These are phyloP conservation scores for Holothuria glaberrima DNA, from an alignment of 35 echinoderm and acorn worm genomes.

Conservation along the genomic window DNA sequence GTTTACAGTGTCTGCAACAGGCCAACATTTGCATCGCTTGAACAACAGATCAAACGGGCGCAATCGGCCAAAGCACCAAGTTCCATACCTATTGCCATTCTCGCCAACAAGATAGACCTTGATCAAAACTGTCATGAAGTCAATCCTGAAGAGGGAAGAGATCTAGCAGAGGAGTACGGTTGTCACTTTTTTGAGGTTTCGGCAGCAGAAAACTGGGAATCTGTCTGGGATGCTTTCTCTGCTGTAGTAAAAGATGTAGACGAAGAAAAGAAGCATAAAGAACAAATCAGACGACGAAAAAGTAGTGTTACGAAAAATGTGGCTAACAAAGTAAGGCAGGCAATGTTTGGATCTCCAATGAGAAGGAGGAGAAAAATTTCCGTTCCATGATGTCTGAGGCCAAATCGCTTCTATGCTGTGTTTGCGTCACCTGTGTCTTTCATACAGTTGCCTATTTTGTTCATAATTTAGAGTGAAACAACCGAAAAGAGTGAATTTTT, in stretches of 20 bases:
- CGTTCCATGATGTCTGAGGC: slow-evolving; percentile 46
- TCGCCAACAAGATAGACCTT: slow-evolving; percentile 50
- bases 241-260: slow-evolving; percentile 43
- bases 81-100: slow-evolving; percentile 76
- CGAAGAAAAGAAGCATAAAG: slow-evolving; percentile 33
- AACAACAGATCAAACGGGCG: slow-evolving; percentile 74
- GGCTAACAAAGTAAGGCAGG: slow-evolving; percentile 63
- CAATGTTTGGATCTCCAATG: slow-evolving; percentile 86
- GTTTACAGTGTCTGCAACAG: slow-evolving; percentile 89
- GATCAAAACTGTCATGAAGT: slow-evolving; percentile 54
- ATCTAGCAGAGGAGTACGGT: slow-evolving; percentile 43
- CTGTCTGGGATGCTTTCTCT: slow-evolving; percentile 15
- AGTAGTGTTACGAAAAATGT: slow-evolving; percentile 49
- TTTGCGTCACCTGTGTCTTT: too few relatives aligned
- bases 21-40: slow-evolving; percentile 66
- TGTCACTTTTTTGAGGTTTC: slow-evolving; percentile 56
- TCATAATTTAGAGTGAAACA: too few relatives aligned
- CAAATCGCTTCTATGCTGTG: too few relatives aligned
- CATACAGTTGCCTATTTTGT: too few relatives aligned
- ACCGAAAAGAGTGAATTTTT: too few relatives aligned
- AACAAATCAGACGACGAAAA: slow-evolving; percentile 32
- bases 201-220: slow-evolving; percentile 43
- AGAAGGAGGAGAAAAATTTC: slow-evolving; percentile 82
- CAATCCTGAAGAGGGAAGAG: slow-evolving; percentile 25
- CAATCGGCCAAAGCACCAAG: slow-evolving; percentile 77